Evolutionary conservation across 1,140 invertebrate genomes (phyloP).

Genomic region (Diorhabda sublineata): DNA sequence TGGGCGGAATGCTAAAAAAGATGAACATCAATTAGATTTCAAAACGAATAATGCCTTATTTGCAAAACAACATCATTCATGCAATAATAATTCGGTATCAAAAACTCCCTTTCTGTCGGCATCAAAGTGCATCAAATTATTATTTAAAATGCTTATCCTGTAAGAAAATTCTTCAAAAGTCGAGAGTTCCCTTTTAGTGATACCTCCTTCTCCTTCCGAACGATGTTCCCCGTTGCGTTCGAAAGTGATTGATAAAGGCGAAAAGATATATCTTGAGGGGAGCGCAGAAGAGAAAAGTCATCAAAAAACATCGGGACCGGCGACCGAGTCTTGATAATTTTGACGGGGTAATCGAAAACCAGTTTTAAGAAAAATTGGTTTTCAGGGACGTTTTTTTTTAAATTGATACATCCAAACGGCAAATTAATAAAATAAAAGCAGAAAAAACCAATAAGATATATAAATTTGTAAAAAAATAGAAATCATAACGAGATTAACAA

Average conservation of each 20-base stretch:
- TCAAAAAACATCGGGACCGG: conserved; percentile 21
- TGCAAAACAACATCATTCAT: conserved; percentile 8
- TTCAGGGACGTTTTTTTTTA: neutral
- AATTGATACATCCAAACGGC: too few relatives aligned
- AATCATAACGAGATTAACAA: too few relatives aligned
- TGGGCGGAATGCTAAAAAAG: conserved; percentile 7
- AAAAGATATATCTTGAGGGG: conserved; percentile 5
- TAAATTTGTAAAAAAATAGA: too few relatives aligned
- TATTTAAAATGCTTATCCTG: conserved; percentile 17
- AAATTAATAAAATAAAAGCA: too few relatives aligned
- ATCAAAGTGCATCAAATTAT: conserved; percentile 16
- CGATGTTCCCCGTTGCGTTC: conserved; percentile 1
- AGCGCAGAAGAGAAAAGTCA: conserved; percentile 14
- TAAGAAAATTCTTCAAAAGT: conserved; percentile 12
- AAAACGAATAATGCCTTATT: conserved; percentile 8
- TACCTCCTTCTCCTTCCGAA: neutral
- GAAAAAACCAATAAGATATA: too few relatives aligned
- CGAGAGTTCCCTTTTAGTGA: neutral
- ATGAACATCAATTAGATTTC: conserved; percentile 14
- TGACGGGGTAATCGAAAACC: conserved; percentile 28
- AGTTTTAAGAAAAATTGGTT: conserved; percentile 22
- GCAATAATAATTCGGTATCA: conserved; percentile 4
- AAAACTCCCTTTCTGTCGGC: conserved; percentile 13
- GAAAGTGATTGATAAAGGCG: conserved; percentile 18
- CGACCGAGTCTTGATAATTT: conserved; percentile 18